These are phyloP conservation scores for Cataglyphis rosenhaueri DNA, from an alignment of 2,888 invertebrate genomes.

Conservation along the genomic window DNA sequence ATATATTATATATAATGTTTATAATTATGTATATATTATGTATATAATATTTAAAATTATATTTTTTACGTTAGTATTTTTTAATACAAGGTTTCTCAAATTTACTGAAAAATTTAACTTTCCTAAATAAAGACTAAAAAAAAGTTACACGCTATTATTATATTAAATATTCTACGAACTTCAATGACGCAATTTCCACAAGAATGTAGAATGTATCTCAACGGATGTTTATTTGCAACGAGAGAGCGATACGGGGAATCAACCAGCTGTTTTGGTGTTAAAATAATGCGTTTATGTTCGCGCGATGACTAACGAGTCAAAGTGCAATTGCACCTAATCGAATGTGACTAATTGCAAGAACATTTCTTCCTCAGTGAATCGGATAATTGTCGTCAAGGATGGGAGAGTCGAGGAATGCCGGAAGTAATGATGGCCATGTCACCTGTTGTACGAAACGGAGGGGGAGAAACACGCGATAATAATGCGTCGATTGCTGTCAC, in stretches of 20 bases:
- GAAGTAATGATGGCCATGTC: slow-evolving; percentile 49
- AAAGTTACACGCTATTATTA: background rate
- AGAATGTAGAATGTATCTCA: background rate
- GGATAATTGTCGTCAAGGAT: slow-evolving; percentile 65
- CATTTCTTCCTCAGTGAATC: slow-evolving; percentile 63
- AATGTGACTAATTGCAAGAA: slow-evolving; percentile 23
- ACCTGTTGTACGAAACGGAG: slow-evolving; percentile 27
- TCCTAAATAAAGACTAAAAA: background rate
- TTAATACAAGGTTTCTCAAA: background rate
- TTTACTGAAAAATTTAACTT: background rate
- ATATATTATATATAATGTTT: background rate
- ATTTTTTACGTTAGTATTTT: background rate
- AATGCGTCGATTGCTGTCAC: background rate
- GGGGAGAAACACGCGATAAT: background rate
- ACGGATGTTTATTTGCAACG: slow-evolving; percentile 24
- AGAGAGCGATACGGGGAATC: slow-evolving; percentile 8
- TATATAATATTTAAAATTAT: background rate
- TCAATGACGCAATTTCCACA: slow-evolving; percentile 11
- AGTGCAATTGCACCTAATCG: slow-evolving; percentile 45
- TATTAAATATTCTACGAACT: background rate
- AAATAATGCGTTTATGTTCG: slow-evolving; percentile 11
- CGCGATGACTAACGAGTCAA: slow-evolving; percentile 38
- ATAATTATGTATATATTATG: background rate
- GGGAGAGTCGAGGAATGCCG: slow-evolving; percentile 47
- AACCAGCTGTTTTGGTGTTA: slow-evolving; percentile 10